phyloP scores from a whole-genome alignment of 2,888 invertebrate genomes.

The Cerastoderma edule region DNA sequence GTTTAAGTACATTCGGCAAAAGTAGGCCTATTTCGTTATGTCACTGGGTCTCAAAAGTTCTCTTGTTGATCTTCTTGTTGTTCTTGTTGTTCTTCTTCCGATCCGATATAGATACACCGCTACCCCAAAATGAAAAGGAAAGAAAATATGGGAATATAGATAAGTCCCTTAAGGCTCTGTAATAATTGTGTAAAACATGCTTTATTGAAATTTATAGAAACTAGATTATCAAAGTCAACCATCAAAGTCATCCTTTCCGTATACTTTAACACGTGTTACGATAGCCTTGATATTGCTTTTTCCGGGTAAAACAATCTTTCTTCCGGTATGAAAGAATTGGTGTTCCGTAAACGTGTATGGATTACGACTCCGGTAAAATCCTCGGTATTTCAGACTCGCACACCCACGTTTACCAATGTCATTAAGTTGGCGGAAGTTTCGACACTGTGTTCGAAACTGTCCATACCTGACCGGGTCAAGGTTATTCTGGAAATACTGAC shows the following conservation, averaged over 20 bases:
- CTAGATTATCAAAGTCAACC: too few relatives aligned
- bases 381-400: conserved; percentile 64
- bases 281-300: conserved; percentile 55
- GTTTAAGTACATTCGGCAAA: too few relatives aligned
- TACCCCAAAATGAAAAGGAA: too few relatives aligned
- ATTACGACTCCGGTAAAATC: conserved; percentile 47
- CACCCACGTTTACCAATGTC: conserved; percentile 67
- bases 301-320: conserved; percentile 59
- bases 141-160: too few relatives aligned
- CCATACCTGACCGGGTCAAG: conserved; percentile 70
- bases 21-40: too few relatives aligned
- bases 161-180: too few relatives aligned
- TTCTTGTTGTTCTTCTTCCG: too few relatives aligned
- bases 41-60: too few relatives aligned
- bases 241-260: conserved; percentile 9
- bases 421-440: conserved; percentile 55
- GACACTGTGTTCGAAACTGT: conserved; percentile 66
- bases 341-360: conserved; percentile 69
- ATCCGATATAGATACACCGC: too few relatives aligned
- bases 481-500: conserved; percentile 76
- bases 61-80: too few relatives aligned
- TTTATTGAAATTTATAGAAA: too few relatives aligned
- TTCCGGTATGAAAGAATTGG: conserved; percentile 74
- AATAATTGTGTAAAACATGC: not conserved
- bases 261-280: conserved; percentile 63